Conservation (phyloP, 2,797 vertebrate genomes). For the Silurus lanzhouensis region DNA sequence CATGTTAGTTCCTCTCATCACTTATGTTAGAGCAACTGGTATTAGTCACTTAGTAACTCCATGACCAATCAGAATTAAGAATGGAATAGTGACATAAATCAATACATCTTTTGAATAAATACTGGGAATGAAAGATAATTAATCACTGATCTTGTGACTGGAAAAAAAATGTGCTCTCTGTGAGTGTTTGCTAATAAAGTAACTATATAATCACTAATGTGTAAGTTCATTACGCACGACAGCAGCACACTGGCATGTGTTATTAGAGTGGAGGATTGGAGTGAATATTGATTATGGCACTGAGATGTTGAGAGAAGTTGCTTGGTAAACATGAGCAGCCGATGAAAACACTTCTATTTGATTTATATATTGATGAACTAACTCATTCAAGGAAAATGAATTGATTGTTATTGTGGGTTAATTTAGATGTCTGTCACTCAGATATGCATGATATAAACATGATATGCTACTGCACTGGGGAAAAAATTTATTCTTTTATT, state of each 20-base stretch:
- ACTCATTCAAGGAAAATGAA: neutral
- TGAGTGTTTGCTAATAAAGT: slow-evolving; percentile 25
- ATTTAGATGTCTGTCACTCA: neutral
- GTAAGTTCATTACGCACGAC: neutral
- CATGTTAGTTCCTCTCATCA: neutral
- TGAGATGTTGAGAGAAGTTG: neutral
- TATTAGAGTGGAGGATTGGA: neutral
- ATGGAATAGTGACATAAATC: neutral
- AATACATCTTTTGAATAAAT: neutral
- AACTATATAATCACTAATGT: neutral
- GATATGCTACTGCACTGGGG: neutral
- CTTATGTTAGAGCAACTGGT: neutral
- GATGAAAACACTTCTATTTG: neutral
- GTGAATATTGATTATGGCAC: slow-evolving; percentile 22
- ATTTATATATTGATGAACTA: slow-evolving; percentile 26
- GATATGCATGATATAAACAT: neutral
- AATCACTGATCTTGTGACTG: slow-evolving; percentile 4
- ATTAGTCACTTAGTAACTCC: neutral
- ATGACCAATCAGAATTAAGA: neutral
- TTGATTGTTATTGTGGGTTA: neutral
- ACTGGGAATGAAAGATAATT: neutral
- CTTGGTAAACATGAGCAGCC: neutral
- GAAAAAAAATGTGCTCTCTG: neutral
- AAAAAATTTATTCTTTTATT: too few relatives aligned
- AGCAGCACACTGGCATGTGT: neutral